Percentiles rank a stretch among this genome's conserved stretches.
phyloP scores from a whole-genome alignment of 1,140 invertebrate species.

The Mesaphorura yosii region DNA sequence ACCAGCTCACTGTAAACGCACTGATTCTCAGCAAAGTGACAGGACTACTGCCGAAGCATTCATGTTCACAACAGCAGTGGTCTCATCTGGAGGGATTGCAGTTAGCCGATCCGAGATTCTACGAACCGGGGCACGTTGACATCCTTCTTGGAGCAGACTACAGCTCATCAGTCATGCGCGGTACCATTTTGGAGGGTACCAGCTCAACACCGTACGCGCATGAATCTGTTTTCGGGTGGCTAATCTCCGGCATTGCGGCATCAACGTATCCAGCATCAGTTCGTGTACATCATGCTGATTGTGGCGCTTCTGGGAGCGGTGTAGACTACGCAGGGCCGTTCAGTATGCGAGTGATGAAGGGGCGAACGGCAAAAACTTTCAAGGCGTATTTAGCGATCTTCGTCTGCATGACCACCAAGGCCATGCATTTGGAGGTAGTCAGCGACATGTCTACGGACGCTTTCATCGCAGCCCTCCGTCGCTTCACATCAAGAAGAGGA shows the following conservation, averaged over 20 bases:
- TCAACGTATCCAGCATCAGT: no score
- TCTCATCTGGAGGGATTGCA: neutral
- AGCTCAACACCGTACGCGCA: neutral
- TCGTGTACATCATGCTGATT: no score
- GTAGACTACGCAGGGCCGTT: neutral
- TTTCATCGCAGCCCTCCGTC: conserved; percentile 33
- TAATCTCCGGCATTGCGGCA: conserved; percentile 1
- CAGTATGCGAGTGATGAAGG: neutral
- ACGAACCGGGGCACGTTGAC: conserved; percentile 31
- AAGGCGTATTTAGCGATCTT: conserved; percentile 36
- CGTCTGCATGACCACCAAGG: conserved; percentile 33
- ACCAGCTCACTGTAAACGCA: neutral
- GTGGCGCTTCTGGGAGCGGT: neutral
- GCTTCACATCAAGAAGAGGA: conserved; percentile 35
- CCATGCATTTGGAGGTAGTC: conserved; percentile 36
- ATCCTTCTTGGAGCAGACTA: conserved; percentile 31
- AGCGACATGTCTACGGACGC: conserved; percentile 31
- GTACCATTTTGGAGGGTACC: neutral
- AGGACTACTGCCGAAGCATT: neutral
- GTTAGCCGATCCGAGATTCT: conserved; percentile 34
- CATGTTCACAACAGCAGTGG: neutral
- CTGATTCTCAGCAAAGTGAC: neutral
- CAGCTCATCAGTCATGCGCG: conserved; percentile 30
- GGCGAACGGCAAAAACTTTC: neutral
- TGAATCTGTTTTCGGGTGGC: conserved; percentile 1